A percentile compares a stretch with the other conserved stretches of the same genome.
phyloP scores from a whole-genome alignment of 2,113 vertebrate genomes.

The Pongo abelii region DNA sequence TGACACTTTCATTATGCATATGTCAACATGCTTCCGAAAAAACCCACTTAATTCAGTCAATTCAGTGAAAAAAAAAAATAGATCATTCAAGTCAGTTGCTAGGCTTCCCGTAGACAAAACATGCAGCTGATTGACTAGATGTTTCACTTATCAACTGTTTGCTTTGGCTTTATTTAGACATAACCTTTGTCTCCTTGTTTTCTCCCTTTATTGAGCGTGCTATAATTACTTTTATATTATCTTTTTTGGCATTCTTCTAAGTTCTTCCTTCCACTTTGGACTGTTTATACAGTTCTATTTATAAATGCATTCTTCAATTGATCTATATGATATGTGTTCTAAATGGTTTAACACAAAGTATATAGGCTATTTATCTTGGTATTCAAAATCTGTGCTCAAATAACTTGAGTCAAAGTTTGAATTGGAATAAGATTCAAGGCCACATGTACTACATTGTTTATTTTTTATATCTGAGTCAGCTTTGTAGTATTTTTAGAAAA shows the following conservation, averaged over 20 bases:
- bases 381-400: conserved; percentile 43
- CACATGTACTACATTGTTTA: conserved; percentile 7
- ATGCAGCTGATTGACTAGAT: conserved; percentile 36
- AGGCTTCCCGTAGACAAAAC: conserved; percentile 61
- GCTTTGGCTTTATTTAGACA: conserved; percentile 60
- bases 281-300: conserved; percentile 58
- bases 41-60: conserved; percentile 55
- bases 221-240: conserved; percentile 63
- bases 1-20: conserved; percentile 38
- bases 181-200: conserved; percentile 22
- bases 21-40: conserved; percentile 63
- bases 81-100: conserved; percentile 40
- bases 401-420: conserved; percentile 63
- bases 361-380: conserved; percentile 64
- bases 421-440: conserved; percentile 51
- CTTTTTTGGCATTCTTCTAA: conserved; percentile 57
- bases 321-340: conserved; percentile 52
- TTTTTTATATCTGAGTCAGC: conserved; percentile 26
- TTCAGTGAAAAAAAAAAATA: conserved; percentile 38
- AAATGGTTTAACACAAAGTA: conserved; percentile 46
- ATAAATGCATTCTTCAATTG: conserved; percentile 36
- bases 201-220: neutral
- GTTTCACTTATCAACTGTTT: conserved; percentile 43
- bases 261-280: conserved; percentile 50
- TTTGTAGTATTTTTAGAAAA: conserved; percentile 58